A percentile compares a stretch with the other conserved stretches of the same genome.
Evolutionary conservation across 2,113 vertebrate genomes (phyloP).

Genomic region (Zosterops hypoxanthus): DNA sequence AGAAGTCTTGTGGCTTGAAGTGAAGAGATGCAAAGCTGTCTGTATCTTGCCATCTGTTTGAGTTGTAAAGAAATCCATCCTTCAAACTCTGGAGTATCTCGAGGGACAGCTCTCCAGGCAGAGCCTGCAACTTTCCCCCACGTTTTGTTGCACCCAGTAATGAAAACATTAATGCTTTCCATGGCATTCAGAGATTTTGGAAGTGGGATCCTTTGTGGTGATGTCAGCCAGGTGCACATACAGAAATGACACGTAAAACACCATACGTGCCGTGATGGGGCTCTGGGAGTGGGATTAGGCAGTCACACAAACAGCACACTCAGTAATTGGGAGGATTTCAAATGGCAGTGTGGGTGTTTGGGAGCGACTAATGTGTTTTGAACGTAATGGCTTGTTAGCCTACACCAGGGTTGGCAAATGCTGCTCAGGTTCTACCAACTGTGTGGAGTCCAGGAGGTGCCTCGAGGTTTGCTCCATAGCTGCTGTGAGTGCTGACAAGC

Average conservation of each 20-base stretch:
- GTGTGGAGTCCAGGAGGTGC: neutral
- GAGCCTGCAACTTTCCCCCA: neutral
- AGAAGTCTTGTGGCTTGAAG: neutral
- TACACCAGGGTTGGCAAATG: neutral
- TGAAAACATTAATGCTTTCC: accelerated
- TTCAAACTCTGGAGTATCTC: neutral
- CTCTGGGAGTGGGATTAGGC: neutral
- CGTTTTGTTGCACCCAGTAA: accelerated
- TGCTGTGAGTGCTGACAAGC: neutral
- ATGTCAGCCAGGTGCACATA: neutral
- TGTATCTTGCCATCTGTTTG: neutral
- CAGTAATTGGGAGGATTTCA: neutral
- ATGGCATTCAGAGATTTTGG: accelerated
- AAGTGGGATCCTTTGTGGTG: neutral
- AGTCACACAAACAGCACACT: neutral
- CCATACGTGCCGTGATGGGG: neutral
- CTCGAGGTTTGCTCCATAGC: neutral
- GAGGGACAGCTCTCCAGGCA: neutral
- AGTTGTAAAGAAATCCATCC: neutral
- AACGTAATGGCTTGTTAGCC: neutral
- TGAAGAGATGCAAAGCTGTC: neutral
- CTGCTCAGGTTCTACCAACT: neutral
- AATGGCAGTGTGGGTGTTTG: neutral
- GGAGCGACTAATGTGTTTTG: neutral
- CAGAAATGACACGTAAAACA: neutral